Base-by-base conservation (phyloP, 1,140 invertebrate genomes). In the Psix sp. region DNA sequence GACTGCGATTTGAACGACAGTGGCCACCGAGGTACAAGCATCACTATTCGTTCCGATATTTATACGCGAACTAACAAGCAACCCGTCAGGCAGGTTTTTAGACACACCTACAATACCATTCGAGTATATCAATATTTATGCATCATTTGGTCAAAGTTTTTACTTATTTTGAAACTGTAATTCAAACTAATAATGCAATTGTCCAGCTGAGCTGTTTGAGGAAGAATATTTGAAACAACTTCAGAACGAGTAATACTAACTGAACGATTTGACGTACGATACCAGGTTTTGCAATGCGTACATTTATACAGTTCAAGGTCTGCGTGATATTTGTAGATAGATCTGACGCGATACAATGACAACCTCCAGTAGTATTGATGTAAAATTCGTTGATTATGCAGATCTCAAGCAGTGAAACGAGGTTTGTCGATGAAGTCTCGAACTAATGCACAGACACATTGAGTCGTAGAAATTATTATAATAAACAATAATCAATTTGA, bases 61-160 rank as follows among this genome's bases (percentile, higher is more conserved):
- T 76, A 76, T 76, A 76, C 63, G 68, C 68, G 60, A 67, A 60
- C 63, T 60, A 45, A 48, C 59, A 68, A 59, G 72, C 65, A 74
- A 74, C 72, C 52, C 65, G 62, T 51, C 71, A 59, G 52, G 63
- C 42, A 48, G 42, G 65, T 54, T 60, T 70, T 48, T 60, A 75
- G 60, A 66, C 73, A 72, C 51, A 76, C 56, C 62, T 56, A 68
- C 68, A 65, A 62, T 38, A 52, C 68, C 29, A 67, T 48, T 39
- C n/a, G n/a, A 31, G 43, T 13, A 56, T 43, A 57, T 67, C 71
- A 67, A 62, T 65, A 65, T 74, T 68, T 56, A 68, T 59, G 56
- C 63, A 51, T 62, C 71, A 56, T 59, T n/a, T n/a, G n/a, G n/a
- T n/a, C n/a, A n/a, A n/a, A n/a, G n/a, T n/a, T n/a, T n/a, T n/a